Percentiles rank a stretch among this genome's conserved stretches.
Conservation (phyloP, 2,797 vertebrate genomes). For the Otolemur crassicaudatus region DNA sequence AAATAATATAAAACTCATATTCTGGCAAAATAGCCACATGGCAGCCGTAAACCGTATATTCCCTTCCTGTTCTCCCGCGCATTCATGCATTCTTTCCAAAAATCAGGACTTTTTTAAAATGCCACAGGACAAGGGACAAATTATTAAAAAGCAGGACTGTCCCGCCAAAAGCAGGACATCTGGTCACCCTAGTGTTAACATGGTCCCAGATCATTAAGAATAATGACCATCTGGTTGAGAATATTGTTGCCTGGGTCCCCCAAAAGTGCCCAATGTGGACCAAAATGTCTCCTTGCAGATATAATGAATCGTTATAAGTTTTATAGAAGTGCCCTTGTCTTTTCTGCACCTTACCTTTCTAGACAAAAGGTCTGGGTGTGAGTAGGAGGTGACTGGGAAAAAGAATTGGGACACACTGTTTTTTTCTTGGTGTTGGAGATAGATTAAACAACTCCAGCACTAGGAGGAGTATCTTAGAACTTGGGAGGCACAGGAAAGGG, state of each 20-base stretch:
- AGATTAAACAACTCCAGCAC: not conserved
- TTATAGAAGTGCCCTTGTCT: not conserved
- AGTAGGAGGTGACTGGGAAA: not conserved
- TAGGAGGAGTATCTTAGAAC: not conserved
- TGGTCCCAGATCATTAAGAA: not conserved
- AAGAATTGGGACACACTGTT: not conserved
- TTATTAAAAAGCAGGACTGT: too few relatives aligned
- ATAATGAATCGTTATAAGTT: not conserved
- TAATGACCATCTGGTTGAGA: not conserved
- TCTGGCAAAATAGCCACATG: too few relatives aligned
- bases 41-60: too few relatives aligned
- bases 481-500: not conserved
- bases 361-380: conserved; percentile 3
- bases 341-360: not conserved
- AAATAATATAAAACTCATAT: too few relatives aligned
- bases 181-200: not conserved
- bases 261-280: not conserved
- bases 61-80: too few relatives aligned
- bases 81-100: too few relatives aligned
- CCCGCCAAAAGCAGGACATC: too few relatives aligned
- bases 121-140: too few relatives aligned
- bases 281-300: not conserved
- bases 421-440: not conserved
- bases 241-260: not conserved
- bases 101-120: too few relatives aligned